Conservation (phyloP, 2,888 invertebrate genomes). For the Pachycephus smyrnensis region DNA sequence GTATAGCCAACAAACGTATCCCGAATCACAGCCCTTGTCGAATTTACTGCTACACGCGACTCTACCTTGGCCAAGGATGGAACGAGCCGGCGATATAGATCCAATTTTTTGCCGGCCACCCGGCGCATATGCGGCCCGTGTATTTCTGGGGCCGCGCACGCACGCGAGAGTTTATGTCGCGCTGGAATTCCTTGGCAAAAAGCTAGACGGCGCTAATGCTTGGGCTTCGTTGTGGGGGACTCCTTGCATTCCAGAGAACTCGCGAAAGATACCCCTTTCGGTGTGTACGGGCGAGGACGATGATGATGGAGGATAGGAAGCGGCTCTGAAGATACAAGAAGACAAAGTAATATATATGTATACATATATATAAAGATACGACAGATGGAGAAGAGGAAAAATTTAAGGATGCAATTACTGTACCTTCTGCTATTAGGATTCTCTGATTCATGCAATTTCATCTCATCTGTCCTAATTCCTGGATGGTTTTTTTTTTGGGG, state of each 20-base stretch:
- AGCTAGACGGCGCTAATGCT: constrained; percentile 33
- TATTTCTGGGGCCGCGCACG: constrained; percentile 20
- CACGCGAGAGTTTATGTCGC: constrained; percentile 31
- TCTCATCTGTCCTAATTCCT: neutral
- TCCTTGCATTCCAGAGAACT: constrained; percentile 1
- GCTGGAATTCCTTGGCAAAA: constrained; percentile 31
- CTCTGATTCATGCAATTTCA: neutral
- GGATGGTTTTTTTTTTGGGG: neutral
- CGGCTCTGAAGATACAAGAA: neutral
- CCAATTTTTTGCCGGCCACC: constrained; percentile 22
- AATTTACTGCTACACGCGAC: constrained; percentile 30
- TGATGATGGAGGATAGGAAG: neutral
- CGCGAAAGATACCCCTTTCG: neutral
- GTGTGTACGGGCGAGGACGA: neutral
- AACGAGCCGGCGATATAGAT: constrained; percentile 23
- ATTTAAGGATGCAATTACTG: neutral
- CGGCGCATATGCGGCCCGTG: constrained; percentile 6
- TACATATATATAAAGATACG: neutral
- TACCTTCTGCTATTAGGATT: neutral
- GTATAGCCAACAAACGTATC: neutral
- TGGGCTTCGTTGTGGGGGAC: constrained; percentile 6
- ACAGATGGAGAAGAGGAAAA: neutral
- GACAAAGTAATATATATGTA: neutral
- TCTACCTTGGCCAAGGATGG: constrained; percentile 20
- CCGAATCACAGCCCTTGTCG: constrained; percentile 11